Conservation (phyloP, 2,113 vertebrate species). For the Talpa occidentalis region DNA sequence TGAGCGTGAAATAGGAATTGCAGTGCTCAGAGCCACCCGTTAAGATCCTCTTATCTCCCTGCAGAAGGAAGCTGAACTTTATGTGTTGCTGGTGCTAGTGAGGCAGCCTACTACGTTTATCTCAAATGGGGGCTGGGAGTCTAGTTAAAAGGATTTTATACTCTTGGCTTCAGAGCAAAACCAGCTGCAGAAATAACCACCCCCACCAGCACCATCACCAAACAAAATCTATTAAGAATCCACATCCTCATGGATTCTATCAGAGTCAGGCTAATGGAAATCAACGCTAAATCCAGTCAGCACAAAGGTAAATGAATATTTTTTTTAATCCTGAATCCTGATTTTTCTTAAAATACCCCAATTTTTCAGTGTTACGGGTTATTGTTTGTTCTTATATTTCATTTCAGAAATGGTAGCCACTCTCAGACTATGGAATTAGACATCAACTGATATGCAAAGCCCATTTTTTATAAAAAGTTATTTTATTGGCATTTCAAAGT, state of each 20-base stretch:
- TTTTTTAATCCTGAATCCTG: constrained; percentile 58
- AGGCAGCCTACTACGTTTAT: constrained; percentile 79
- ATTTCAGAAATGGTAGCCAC: background rate
- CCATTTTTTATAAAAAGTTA: background rate
- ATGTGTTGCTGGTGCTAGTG: constrained; percentile 70
- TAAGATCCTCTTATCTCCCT: constrained; percentile 86
- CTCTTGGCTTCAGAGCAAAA: constrained; percentile 68
- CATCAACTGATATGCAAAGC: background rate
- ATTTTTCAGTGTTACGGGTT: background rate
- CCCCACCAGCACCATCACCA: background rate
- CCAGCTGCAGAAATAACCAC: constrained; percentile 57
- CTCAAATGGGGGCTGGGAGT: constrained; percentile 64
- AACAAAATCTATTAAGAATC: constrained; percentile 69
- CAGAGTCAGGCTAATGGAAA: constrained; percentile 77
- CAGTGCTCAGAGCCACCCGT: constrained; percentile 79
- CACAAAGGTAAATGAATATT: constrained; percentile 60
- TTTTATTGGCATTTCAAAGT: constrained; percentile 24
- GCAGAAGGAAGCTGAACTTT: constrained; percentile 78
- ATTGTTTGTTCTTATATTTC: constrained; percentile 36
- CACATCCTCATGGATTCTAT: constrained; percentile 57
- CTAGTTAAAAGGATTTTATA: constrained; percentile 73
- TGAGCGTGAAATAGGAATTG: constrained; percentile 86
- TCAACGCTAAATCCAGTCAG: constrained; percentile 70
- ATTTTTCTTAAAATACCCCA: constrained; percentile 27
- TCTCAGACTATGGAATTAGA: background rate